Evolutionary conservation across 2,888 invertebrate genomes (phyloP).

Genomic region (Drosophila setosimentum): DNA sequence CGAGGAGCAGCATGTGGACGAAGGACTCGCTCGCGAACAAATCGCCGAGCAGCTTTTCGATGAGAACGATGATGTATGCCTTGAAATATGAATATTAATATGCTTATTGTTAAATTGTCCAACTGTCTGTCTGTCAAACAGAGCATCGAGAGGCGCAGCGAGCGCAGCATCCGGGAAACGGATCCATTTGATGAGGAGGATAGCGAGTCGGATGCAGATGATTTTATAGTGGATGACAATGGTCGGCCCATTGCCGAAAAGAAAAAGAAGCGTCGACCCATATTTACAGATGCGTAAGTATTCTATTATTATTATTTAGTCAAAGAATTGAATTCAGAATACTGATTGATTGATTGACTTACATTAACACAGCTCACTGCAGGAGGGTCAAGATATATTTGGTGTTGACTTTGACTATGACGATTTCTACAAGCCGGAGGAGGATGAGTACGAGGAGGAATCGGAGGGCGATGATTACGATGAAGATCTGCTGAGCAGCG

Average conservation of each 20-base stretch:
- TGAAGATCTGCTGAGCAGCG: conserved; percentile 89
- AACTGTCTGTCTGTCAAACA: conserved; percentile 78
- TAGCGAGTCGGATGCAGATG: conserved; percentile 95
- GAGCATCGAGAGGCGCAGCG: conserved; percentile 93
- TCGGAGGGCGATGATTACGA: conserved; percentile 92
- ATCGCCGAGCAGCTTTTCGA: conserved; percentile 96
- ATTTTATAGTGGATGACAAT: conserved; percentile 99
- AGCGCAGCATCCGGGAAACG: conserved; percentile 88
- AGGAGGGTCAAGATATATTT: conserved; percentile 99
- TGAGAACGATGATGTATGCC: conserved; percentile 91
- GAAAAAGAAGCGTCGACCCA: conserved; percentile 91
- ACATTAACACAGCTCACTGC: conserved; percentile 89
- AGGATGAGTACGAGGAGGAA: conserved; percentile 91
- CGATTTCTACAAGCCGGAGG: conserved; percentile 94
- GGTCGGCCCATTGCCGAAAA: conserved; percentile 94
- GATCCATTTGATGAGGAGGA: conserved; percentile 89
- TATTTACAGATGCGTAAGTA: conserved; percentile 94
- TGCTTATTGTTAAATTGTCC: neutral
- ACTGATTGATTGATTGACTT: conserved; percentile 7
- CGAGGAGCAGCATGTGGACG: conserved; percentile 91
- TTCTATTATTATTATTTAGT: neutral
- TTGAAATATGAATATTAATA: conserved; percentile 87
- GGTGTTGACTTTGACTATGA: conserved; percentile 99
- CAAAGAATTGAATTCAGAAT: neutral
- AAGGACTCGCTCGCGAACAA: conserved; percentile 92